Percentiles rank a stretch among this genome's conserved stretches.
Conservation (phyloP, 1,140 invertebrate genomes). For the Himalopsyche phryganea region DNA sequence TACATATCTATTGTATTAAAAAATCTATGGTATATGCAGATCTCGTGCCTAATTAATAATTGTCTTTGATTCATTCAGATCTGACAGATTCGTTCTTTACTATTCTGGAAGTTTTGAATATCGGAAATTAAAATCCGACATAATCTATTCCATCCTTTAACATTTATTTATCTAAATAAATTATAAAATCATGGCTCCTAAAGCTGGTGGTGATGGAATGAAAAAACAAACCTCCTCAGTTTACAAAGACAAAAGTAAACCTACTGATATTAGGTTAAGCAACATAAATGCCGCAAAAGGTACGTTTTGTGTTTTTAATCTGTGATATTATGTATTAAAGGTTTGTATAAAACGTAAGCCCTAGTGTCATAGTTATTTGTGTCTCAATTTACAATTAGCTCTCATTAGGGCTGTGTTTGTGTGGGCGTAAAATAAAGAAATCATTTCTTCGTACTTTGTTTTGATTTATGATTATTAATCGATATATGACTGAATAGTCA, state of each 20-base stretch:
- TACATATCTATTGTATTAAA: too few species aligned
- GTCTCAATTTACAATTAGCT: too few species aligned
- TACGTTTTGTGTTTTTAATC: slow-evolving; percentile 64
- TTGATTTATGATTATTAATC: too few species aligned
- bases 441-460: too few species aligned
- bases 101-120: slow-evolving; percentile 7
- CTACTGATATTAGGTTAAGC: slow-evolving; percentile 87
- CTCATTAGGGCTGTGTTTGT: too few species aligned
- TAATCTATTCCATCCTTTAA: neutral
- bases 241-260: slow-evolving; percentile 91
- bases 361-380: too few species aligned
- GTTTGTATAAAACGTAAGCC: too few species aligned
- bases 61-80: slow-evolving; percentile 9
- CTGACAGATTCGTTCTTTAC: slow-evolving; percentile 15
- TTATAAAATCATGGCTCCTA: slow-evolving; percentile 44
- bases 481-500: too few species aligned
- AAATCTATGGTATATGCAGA: too few species aligned
- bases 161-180: neutral
- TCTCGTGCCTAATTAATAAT: neutral
- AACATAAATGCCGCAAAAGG: slow-evolving; percentile 99
- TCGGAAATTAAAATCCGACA: neutral
- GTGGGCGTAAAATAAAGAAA: too few species aligned
- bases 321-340: neutral
- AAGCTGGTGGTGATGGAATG: slow-evolving; percentile 48
- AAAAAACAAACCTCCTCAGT: slow-evolving; percentile 44